These are phyloP conservation scores for Cherax quadricarinatus DNA, from an alignment of 1,140 invertebrate species.

Conservation along the genomic window DNA sequence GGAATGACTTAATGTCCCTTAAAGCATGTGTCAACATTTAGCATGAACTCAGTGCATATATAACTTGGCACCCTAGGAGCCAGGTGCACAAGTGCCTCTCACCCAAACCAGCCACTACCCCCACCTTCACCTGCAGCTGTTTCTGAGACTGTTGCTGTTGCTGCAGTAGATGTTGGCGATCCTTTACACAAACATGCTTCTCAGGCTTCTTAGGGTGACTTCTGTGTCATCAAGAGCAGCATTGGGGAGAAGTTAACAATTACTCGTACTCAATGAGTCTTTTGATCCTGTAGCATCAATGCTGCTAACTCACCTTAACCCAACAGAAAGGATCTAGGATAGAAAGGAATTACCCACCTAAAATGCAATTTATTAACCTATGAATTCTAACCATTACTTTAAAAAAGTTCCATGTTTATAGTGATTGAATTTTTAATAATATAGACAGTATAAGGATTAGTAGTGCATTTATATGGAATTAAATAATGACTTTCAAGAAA, in stretches of 20 bases:
- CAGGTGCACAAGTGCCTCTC: background rate
- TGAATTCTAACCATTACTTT: too few relatives aligned
- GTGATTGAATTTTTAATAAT: too few relatives aligned
- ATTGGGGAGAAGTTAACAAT: constrained; percentile 15
- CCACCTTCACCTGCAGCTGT: constrained; percentile 12
- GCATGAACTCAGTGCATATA: background rate
- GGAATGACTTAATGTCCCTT: background rate
- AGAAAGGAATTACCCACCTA: background rate
- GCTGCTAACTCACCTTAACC: background rate
- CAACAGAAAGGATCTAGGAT: background rate
- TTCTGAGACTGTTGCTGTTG: constrained; percentile 1
- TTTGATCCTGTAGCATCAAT: background rate
- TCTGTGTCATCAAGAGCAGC: constrained; percentile 10
- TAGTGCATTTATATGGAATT: too few relatives aligned
- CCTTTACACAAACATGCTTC: constrained; percentile 10
- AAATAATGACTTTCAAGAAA: too few relatives aligned
- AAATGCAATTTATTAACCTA: too few relatives aligned
- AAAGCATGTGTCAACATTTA: constrained; percentile 3
- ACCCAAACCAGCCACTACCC: constrained; percentile 10
- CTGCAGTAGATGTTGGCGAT: background rate
- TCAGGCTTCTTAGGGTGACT: constrained; percentile 12
- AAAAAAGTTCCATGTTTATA: too few relatives aligned
- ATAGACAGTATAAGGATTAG: too few relatives aligned
- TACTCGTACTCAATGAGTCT: background rate
- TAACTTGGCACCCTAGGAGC: background rate